These are phyloP conservation scores for Arremon aurantiirostris DNA, from an alignment of 2,797 vertebrate genomes.

Conservation along the genomic window DNA sequence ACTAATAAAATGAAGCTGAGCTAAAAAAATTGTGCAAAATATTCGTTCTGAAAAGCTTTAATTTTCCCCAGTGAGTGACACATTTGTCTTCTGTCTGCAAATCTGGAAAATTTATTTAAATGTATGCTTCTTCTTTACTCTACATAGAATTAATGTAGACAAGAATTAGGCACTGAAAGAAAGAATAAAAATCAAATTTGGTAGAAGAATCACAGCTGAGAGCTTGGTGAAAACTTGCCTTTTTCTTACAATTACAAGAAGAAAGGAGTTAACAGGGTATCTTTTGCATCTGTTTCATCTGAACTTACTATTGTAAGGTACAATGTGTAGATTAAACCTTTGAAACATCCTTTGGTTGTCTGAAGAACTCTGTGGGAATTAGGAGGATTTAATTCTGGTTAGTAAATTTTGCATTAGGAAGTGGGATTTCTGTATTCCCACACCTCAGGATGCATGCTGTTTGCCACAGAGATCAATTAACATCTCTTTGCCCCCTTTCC, in stretches of 20 bases:
- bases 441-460: neutral
- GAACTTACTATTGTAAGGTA: neutral
- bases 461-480: neutral
- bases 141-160: conserved; percentile 29
- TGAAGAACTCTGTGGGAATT: neutral
- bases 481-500: neutral
- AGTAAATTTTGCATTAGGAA: neutral
- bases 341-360: neutral
- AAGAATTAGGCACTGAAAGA: conserved; percentile 13
- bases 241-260: neutral
- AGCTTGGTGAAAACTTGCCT: neutral
- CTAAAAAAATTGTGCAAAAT: neutral
- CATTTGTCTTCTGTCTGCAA: conserved; percentile 47
- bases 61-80: conserved; percentile 38
- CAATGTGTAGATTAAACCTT: neutral
- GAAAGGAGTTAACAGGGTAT: neutral
- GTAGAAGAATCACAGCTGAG: neutral
- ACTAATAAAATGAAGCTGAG: conserved; percentile 18
- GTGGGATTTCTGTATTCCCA: neutral
- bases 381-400: neutral
- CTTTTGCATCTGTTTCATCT: neutral
- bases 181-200: conserved; percentile 23
- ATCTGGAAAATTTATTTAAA: conserved; percentile 65
- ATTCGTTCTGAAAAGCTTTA: conserved; percentile 28
- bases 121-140: conserved; percentile 33